These are phyloP conservation scores for Ariopsis seemanni DNA, from an alignment of 2,113 vertebrate species.

Conservation along the genomic window DNA sequence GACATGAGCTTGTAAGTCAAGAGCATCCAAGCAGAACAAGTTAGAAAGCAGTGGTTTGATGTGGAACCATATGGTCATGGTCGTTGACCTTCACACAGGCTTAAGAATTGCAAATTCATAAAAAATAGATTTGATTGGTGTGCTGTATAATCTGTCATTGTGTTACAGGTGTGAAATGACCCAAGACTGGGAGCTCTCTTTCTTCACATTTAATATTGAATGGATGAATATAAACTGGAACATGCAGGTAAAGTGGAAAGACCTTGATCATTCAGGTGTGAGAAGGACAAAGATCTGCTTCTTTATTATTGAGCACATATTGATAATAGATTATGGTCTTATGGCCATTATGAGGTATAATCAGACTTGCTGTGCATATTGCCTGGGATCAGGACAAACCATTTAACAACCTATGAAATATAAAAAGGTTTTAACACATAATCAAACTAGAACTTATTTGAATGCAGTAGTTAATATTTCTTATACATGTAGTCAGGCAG, in stretches of 20 bases:
- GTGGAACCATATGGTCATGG: conserved; percentile 24
- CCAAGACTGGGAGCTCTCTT: background rate
- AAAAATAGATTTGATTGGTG: conserved; percentile 30
- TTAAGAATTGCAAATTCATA: conserved; percentile 7
- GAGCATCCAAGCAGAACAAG: conserved; percentile 48
- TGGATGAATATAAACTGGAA: background rate
- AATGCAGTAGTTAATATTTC: background rate
- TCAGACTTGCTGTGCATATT: background rate
- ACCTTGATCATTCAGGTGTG: conserved; percentile 12
- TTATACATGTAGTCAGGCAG: background rate
- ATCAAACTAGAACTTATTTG: background rate
- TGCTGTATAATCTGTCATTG: conserved; percentile 1
- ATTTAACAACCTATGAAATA: background rate
- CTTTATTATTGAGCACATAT: background rate
- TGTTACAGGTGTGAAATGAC: conserved; percentile 15
- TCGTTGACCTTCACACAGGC: conserved; percentile 45
- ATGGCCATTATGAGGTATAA: background rate
- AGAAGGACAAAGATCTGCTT: conserved; percentile 3
- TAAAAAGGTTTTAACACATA: background rate
- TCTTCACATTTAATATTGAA: background rate
- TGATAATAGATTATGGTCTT: conserved; percentile 4
- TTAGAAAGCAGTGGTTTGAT: conserved; percentile 38
- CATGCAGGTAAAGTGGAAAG: background rate
- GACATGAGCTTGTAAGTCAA: conserved; percentile 45
- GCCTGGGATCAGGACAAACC: background rate